phyloP scores from a whole-genome alignment of 2,888 invertebrate genomes.

The Caenorhabditis becei region DNA sequence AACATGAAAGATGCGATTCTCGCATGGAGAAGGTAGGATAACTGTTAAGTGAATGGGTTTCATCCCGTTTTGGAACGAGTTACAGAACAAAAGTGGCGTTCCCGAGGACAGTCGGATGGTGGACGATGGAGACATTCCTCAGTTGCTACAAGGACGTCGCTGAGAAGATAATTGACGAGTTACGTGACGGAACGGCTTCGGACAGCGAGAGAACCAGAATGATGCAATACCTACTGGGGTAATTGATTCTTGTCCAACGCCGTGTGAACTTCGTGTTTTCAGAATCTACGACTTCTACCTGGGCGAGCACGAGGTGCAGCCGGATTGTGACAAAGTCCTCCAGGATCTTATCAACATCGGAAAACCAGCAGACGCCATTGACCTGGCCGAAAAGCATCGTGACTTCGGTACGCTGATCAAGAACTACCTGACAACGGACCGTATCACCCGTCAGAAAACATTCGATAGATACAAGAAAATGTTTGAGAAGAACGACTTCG shows the following conservation, averaged over 20 bases:
- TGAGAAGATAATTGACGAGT: constrained; percentile 31
- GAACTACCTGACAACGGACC: constrained; percentile 25
- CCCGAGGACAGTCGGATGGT: constrained; percentile 31
- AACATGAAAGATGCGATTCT: constrained; percentile 42
- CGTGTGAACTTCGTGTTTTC: constrained; percentile 6
- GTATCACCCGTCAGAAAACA: constrained; percentile 18
- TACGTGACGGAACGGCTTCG: constrained; percentile 23
- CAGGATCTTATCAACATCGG: constrained; percentile 38
- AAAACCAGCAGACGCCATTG: constrained; percentile 31
- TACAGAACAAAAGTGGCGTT: constrained; percentile 42
- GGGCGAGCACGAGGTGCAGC: constrained; percentile 27
- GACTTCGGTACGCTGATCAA: constrained; percentile 57
- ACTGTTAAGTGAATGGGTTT: not conserved
- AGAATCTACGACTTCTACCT: constrained; percentile 57
- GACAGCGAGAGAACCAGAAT: constrained; percentile 51
- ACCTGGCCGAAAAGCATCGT: constrained; percentile 45
- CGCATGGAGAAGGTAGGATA: constrained; percentile 32
- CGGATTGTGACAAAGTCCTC: constrained; percentile 38
- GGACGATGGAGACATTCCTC: constrained; percentile 51
- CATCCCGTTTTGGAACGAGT: constrained; percentile 19
- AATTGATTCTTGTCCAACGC: not conserved
- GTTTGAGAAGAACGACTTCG: constrained; percentile 53
- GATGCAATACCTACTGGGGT: constrained; percentile 25
- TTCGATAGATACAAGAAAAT: constrained; percentile 52
- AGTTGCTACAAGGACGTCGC: constrained; percentile 22